Evolutionary conservation across 2,797 vertebrate species (phyloP).

Genomic region (Gadopsis bispinosus): DNA sequence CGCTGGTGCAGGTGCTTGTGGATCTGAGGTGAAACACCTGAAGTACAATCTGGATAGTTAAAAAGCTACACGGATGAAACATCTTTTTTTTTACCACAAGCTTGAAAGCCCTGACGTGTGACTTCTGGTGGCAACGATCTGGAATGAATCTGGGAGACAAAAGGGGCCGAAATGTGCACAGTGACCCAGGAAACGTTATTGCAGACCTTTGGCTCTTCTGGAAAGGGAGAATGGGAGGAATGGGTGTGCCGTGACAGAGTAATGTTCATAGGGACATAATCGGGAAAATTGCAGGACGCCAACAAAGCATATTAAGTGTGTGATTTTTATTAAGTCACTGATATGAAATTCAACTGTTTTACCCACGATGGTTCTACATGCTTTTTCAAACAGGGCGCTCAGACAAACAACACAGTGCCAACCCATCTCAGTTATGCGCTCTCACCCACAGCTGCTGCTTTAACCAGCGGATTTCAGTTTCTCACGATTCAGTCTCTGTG

Average conservation of each 20-base stretch:
- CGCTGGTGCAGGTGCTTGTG: conserved; percentile 51
- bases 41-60: conserved; percentile 11
- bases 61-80: conserved; percentile 21
- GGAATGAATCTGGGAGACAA: conserved; percentile 62
- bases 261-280: conserved; percentile 30
- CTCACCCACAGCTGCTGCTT: conserved; percentile 59
- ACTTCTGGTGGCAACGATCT: conserved; percentile 55
- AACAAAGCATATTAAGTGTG: background rate
- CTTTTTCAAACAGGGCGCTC: background rate
- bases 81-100: conserved; percentile 9
- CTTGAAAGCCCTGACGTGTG: conserved; percentile 42
- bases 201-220: conserved; percentile 42
- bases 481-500: conserved; percentile 30
- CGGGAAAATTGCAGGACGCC: conserved; percentile 24
- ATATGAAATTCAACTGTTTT: background rate
- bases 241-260: conserved; percentile 20
- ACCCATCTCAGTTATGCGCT: background rate
- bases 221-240: conserved; percentile 31
- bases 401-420: background rate
- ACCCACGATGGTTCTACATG: background rate
- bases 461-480: conserved; percentile 66
- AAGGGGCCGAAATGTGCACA: conserved; percentile 59
- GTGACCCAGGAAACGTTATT: conserved; percentile 70
- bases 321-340: background rate
- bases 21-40: background rate